A percentile compares a stretch with the other conserved stretches of the same genome.
phyloP scores from a whole-genome alignment of 2,797 vertebrate genomes.

The Chelon auratus region DNA sequence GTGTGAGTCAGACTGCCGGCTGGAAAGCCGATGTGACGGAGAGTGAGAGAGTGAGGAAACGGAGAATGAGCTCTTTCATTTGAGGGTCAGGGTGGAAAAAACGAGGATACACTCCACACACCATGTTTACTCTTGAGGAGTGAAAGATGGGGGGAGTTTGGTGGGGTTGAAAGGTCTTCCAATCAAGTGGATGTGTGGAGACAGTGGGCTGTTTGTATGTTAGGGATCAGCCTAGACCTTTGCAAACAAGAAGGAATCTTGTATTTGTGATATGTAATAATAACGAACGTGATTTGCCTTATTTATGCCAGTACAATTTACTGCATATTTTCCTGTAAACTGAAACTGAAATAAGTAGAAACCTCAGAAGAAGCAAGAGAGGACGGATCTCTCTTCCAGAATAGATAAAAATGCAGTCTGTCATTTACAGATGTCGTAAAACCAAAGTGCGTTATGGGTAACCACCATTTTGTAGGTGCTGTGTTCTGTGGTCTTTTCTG shows the following conservation, averaged over 20 bases:
- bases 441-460: no score
- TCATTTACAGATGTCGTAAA: no score
- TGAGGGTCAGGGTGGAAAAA: conserved; percentile 73
- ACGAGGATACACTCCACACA: conserved; percentile 58
- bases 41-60: conserved; percentile 49
- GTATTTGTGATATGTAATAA: conserved; percentile 8
- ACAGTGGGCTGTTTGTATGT: conserved; percentile 28
- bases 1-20: conserved; percentile 71
- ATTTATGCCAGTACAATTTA: neutral
- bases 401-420: neutral
- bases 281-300: neutral
- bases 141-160: conserved; percentile 55
- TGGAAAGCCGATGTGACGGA: conserved; percentile 59
- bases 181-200: conserved; percentile 41
- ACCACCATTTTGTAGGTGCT: no score
- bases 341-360: neutral
- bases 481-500: no score
- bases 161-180: conserved; percentile 55
- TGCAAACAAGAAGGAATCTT: conserved; percentile 19
- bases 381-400: neutral
- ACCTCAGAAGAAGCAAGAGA: neutral
- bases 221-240: neutral
- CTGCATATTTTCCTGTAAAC: no score
- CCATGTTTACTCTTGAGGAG: conserved; percentile 77
- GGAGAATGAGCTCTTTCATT: conserved; percentile 82